These are phyloP conservation scores for Allophyes oxyacanthae DNA, from an alignment of 2,888 invertebrate species.

Conservation along the genomic window DNA sequence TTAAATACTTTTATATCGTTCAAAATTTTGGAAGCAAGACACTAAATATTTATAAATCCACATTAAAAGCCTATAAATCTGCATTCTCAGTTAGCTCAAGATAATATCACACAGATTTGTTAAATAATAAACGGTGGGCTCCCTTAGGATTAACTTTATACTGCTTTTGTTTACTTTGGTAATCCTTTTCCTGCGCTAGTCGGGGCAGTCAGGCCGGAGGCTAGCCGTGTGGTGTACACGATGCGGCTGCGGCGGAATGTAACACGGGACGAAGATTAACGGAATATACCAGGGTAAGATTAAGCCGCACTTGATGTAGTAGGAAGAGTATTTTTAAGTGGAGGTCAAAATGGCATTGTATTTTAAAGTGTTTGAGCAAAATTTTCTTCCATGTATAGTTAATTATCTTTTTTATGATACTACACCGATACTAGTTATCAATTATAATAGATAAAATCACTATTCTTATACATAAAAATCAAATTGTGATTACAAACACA, in stretches of 20 bases:
- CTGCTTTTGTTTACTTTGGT: conserved; percentile 78
- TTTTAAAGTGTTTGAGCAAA: no score
- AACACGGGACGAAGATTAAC: conserved; percentile 15
- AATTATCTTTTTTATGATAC: no score
- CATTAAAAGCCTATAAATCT: conserved; percentile 4
- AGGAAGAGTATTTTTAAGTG: background rate
- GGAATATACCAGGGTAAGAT: no score
- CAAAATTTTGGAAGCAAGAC: no score
- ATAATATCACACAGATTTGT: conserved; percentile 56
- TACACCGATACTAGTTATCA: no score
- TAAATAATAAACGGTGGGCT: conserved; percentile 56
- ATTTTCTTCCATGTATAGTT: no score
- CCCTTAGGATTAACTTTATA: conserved; percentile 69
- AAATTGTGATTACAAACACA: no score
- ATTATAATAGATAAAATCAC: no score
- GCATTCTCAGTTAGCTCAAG: conserved; percentile 18
- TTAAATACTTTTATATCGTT: background rate
- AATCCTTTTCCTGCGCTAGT: conserved; percentile 72
- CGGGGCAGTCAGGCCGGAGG: conserved; percentile 65
- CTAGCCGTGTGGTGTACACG: conserved; percentile 53
- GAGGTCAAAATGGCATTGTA: no score
- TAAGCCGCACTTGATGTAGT: background rate
- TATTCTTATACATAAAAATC: no score
- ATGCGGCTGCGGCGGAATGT: conserved; percentile 25
- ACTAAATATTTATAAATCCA: conserved; percentile 1